phyloP scores from a whole-genome alignment of 2,888 invertebrate genomes.

The Augiades crinisus region DNA sequence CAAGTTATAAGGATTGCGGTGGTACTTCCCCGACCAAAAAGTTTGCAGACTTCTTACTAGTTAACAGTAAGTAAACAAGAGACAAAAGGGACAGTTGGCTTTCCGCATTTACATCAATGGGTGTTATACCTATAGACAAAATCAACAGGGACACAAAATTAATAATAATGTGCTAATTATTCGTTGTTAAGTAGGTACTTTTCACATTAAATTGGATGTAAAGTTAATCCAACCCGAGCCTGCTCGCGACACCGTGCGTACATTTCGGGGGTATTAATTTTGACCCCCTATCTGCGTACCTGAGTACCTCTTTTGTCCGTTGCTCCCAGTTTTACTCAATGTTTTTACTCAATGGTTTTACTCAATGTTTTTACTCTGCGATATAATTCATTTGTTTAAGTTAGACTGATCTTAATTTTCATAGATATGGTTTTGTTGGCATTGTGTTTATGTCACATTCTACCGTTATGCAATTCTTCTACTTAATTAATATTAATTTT shows the following conservation, averaged over 20 bases:
- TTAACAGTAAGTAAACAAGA: too few relatives aligned
- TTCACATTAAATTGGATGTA: constrained; percentile 61
- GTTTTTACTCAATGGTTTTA: constrained; percentile 29
- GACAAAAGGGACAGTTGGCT: too few relatives aligned
- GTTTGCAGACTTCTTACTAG: too few relatives aligned
- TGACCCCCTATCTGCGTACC: constrained; percentile 45
- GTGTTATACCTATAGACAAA: not conserved
- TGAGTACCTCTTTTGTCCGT: constrained; percentile 36
- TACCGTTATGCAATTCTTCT: too few relatives aligned
- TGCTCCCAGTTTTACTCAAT: not conserved
- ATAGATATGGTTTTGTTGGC: too few relatives aligned
- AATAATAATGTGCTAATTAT: constrained; percentile 45
- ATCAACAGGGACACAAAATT: not conserved
- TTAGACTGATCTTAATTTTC: too few relatives aligned
- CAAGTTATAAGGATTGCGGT: too few relatives aligned
- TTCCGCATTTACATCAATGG: not conserved
- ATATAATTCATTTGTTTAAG: too few relatives aligned
- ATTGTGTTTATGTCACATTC: too few relatives aligned
- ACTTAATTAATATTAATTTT: too few relatives aligned
- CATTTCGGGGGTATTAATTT: constrained; percentile 67
- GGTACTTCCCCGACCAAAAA: too few relatives aligned
- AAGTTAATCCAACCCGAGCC: constrained; percentile 68
- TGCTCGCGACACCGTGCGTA: constrained; percentile 66
- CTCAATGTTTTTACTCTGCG: too few relatives aligned
- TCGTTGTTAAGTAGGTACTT: constrained; percentile 73